Base-by-base conservation (phyloP, 2,113 vertebrate species). In the Lepisosteus oculatus region DNA sequence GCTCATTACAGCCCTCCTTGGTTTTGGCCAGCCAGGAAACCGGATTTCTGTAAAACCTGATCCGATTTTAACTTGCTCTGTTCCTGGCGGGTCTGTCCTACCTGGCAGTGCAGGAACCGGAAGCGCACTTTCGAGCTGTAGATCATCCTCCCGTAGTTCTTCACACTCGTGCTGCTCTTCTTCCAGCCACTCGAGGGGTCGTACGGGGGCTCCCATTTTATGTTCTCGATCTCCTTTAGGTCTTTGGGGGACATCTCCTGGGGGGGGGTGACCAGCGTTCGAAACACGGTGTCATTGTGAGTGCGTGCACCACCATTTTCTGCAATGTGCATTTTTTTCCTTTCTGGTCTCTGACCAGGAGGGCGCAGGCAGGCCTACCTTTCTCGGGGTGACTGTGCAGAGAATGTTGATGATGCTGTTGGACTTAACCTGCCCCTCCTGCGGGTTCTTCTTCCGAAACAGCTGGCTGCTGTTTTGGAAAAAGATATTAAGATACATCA, bases 121-220 rank as follows among this genome's bases (percentile, higher is more conserved):
- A 98, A 94, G 75, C 94, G 95, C 62, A 98, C 97, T 87, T 95
- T 98, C 87, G 96, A 94, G 74, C 96, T 97, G 85, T 98, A 89
- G 79, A 99, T 90, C 43, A 98, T 93, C 44, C 94, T 89, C 44
- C 94, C 96, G 15, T 97, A 91, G 57, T 94, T 95, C 83, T 97
- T 93, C 72, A 97, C 95, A 0, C 92, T 92, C 76, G 92, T 86
- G 81, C 92, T 92, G 81, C 90, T 92, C 68, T 92, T 92, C 76
- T 93, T 91, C 92, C 92, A 93, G 63, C 90, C 92, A 0, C 73
- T 90, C 69, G 71, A 85, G 0, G 86, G 90, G 72, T 92, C 89
- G 0, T 89, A 91, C 0, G 83, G 82, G 66, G 91, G 95, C 61
- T 98, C 92, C 83, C 93, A 79, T 70, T 91, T 91, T 9, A 89